phyloP scores from a whole-genome alignment of 2,888 invertebrate genomes.

The Zelleria hepariella region DNA sequence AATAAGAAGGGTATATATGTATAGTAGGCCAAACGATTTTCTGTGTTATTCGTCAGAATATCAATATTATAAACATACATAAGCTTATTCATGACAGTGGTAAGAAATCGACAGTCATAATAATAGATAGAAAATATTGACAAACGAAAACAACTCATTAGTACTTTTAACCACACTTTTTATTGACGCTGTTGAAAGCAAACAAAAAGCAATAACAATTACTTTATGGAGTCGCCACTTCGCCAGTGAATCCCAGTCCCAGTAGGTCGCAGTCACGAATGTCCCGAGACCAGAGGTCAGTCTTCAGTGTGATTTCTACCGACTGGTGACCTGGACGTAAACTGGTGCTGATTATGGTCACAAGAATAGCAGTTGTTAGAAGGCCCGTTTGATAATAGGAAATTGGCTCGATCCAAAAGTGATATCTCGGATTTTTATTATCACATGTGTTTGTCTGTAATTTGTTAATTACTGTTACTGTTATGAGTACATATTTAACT shows the following conservation, averaged over 20 bases:
- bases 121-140: background rate
- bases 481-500: no score
- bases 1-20: no score
- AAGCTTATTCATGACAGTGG: no score
- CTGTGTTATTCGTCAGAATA: no score
- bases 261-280: background rate
- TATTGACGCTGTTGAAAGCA: background rate
- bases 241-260: background rate
- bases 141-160: background rate
- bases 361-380: background rate
- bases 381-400: background rate
- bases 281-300: background rate
- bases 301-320: background rate
- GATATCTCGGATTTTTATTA: no score
- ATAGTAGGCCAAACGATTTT: no score
- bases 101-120: no score
- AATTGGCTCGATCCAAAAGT: background rate
- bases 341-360: background rate
- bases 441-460: no score
- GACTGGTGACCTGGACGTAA: background rate
- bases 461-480: no score
- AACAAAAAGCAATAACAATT: background rate
- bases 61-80: no score
- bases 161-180: background rate
- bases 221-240: background rate